A percentile compares a stretch with the other conserved stretches of the same genome.
Evolutionary conservation across 2,888 invertebrate species (phyloP).

Genomic region (Cataglyphis rosenhaueri): DNA sequence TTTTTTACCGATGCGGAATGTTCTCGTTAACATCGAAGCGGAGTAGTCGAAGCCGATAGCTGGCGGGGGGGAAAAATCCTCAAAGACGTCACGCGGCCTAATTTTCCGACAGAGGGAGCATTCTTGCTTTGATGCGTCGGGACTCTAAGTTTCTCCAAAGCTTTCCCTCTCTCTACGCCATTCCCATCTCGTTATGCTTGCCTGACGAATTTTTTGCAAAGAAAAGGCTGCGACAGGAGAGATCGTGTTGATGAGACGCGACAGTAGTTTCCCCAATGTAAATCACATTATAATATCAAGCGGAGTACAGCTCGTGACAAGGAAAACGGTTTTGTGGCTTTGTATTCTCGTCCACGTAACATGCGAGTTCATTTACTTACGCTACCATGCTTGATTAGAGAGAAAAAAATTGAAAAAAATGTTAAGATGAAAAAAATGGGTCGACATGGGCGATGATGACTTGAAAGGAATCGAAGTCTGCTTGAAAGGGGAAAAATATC

Average conservation of each 20-base stretch:
- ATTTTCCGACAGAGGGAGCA: constrained; percentile 68
- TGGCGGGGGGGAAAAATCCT: constrained; percentile 6
- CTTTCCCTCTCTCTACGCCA: constrained; percentile 64
- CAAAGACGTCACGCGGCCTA: constrained; percentile 61
- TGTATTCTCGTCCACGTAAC: neutral
- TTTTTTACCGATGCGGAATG: constrained; percentile 48
- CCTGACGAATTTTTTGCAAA: constrained; percentile 54
- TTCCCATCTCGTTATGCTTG: constrained; percentile 57
- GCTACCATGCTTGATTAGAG: constrained; percentile 4
- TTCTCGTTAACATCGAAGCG: constrained; percentile 59
- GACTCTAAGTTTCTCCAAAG: constrained; percentile 64
- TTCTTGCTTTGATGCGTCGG: constrained; percentile 52
- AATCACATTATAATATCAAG: constrained; percentile 1
- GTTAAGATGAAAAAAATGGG: constrained; percentile 28
- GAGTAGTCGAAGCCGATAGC: constrained; percentile 34
- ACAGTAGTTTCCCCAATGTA: neutral
- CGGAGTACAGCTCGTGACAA: constrained; percentile 8
- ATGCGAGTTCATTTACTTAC: constrained; percentile 24
- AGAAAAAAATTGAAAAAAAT: neutral
- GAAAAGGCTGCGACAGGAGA: constrained; percentile 35
- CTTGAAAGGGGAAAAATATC: constrained; percentile 8
- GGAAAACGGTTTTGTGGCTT: neutral
- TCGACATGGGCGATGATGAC: constrained; percentile 32
- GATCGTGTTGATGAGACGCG: constrained; percentile 35
- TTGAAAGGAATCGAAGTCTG: constrained; percentile 38